Base-by-base conservation (phyloP, 2,888 invertebrate species). In the Noctuana brunneofusca region DNA sequence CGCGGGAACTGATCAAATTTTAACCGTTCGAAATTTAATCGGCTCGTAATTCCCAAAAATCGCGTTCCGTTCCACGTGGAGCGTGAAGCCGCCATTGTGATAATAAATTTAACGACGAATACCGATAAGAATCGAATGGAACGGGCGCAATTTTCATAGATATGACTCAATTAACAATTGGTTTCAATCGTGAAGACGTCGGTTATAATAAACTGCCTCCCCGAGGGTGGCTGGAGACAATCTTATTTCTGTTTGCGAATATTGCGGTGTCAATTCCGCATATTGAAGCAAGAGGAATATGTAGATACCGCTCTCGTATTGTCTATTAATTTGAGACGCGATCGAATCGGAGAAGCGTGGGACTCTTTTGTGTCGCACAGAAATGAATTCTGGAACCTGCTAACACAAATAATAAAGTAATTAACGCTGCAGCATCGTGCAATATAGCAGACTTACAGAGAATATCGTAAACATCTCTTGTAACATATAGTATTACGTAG, bases 101-200 rank as follows among this genome's bases (percentile, higher is more conserved):
- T 79, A 84, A 87, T 89, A 89, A 89, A 88, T 89, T 86, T 82
- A 82, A 86, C 87, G 87, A 83, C 85, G 81, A 85, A 86, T 85
- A 80, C 84, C 87, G 89, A 89, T 89, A 89, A 88, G 88, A 84
- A 89, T 90, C 89, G 86, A 78, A 76, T 76, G 79, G 80, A 80
- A 84, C 84, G 83, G 86, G 86, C 87, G 86, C 86, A 85, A 89
- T 88, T 89, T 87, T 89, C 90, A 88, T 87, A 90, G 91, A 91
- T 90, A 91, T 87, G 84, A 87, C 91, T 91, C 91, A 90, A 91
- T 90, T 91, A 90, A 91, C 91, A 90, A 89, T 89, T 84, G 91
- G 88, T 89, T 89, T 89, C 89, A 89, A 89, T 90, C 89, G 89
- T 78, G 88, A 89, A 88, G 89, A 89, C 89, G 87, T 87, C 84